Evolutionary conservation across 2,888 invertebrate species (phyloP).

Genomic region (Drosophila mettleri): DNA sequence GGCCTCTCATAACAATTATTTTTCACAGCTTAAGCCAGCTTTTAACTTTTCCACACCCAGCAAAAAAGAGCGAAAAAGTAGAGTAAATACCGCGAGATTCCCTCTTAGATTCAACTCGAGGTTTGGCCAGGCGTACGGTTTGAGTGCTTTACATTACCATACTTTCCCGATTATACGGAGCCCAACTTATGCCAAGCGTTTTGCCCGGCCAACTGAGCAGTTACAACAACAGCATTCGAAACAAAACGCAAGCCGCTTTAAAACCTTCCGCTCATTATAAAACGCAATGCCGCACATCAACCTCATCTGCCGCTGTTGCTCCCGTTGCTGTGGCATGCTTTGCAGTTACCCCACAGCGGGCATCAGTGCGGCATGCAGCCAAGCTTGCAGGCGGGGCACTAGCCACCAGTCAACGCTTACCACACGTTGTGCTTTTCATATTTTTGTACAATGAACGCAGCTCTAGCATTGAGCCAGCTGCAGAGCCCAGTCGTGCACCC

Average conservation of each 20-base stretch:
- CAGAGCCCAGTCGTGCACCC: not conserved
- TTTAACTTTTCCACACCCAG: slow-evolving; percentile 15
- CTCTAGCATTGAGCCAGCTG: slow-evolving; percentile 63
- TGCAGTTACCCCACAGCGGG: slow-evolving; percentile 38
- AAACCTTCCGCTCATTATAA: slow-evolving; percentile 72
- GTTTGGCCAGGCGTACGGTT: slow-evolving; percentile 17
- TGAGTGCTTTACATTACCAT: slow-evolving; percentile 49
- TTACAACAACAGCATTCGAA: slow-evolving; percentile 12
- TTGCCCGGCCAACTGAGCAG: slow-evolving; percentile 28
- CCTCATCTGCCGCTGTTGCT: slow-evolving; percentile 50
- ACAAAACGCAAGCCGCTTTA: slow-evolving; percentile 53
- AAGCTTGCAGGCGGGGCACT: slow-evolving; percentile 15
- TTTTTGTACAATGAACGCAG: slow-evolving; percentile 64
- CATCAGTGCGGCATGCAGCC: slow-evolving; percentile 22
- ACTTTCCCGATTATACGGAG: slow-evolving; percentile 37
- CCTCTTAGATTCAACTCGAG: slow-evolving; percentile 21
- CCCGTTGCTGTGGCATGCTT: slow-evolving; percentile 40
- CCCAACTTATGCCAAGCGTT: slow-evolving; percentile 40
- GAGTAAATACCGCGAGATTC: slow-evolving; percentile 5
- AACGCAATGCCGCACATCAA: slow-evolving; percentile 64
- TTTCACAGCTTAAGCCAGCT: slow-evolving; percentile 8
- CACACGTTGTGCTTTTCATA: slow-evolving; percentile 74
- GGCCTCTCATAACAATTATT: slow-evolving; percentile 23
- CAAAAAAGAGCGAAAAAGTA: not conserved
- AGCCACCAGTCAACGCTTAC: slow-evolving; percentile 43